Conservation (phyloP, 2,113 vertebrate genomes). For the Prunella fulvescens region DNA sequence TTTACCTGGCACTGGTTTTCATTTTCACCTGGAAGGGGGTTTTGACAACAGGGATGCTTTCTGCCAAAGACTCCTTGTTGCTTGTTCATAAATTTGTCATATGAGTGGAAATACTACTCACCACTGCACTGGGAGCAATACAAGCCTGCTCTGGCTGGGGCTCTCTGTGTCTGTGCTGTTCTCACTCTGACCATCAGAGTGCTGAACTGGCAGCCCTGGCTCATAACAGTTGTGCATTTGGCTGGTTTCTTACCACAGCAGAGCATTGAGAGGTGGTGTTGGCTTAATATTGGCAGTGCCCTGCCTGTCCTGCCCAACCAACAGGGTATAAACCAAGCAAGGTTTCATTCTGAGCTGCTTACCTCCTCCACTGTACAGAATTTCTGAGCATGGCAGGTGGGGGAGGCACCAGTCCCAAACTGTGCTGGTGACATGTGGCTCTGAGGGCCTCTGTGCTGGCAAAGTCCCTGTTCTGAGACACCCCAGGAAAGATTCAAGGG, state of each 20-base stretch:
- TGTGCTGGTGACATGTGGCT: background rate
- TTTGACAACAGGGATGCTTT: background rate
- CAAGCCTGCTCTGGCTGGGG: background rate
- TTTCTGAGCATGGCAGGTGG: background rate
- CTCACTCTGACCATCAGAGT: background rate
- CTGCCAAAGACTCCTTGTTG: background rate
- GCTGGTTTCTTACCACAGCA: background rate
- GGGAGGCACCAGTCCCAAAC: background rate
- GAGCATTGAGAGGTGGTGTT: background rate
- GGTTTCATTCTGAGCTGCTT: background rate
- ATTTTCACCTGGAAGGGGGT: background rate
- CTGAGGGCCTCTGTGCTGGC: background rate
- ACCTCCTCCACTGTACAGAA: background rate
- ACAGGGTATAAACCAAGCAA: background rate
- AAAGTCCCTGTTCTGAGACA: background rate
- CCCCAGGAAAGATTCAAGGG: background rate
- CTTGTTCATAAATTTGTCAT: background rate
- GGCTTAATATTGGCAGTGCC: background rate
- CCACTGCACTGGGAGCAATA: accelerated
- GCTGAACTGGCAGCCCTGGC: background rate
- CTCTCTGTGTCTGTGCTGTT: background rate
- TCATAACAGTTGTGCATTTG: background rate
- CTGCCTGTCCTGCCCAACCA: background rate
- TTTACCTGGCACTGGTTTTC: background rate
- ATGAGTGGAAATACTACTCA: background rate